phyloP scores from a whole-genome alignment of 2,797 vertebrate species.

The Sylvilagus floridanus region DNA sequence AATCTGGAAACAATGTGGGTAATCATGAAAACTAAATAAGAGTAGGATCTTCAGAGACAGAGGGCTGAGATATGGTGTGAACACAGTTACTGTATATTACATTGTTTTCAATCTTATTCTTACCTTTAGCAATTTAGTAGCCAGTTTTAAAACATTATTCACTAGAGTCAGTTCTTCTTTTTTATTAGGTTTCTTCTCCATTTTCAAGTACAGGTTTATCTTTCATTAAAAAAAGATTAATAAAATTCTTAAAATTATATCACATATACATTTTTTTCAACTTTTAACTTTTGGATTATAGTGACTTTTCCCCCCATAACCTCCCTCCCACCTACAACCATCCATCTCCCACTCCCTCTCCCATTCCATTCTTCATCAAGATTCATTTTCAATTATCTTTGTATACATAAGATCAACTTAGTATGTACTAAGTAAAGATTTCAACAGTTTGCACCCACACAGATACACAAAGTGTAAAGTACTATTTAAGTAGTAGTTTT shows the following conservation, averaged over 20 bases:
- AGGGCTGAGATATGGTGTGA: background rate
- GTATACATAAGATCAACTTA: no score
- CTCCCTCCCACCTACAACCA: no score
- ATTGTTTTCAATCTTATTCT: constrained; percentile 62
- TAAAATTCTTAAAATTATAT: constrained; percentile 67
- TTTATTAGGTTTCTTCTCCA: constrained; percentile 99
- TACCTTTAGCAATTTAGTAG: constrained; percentile 98
- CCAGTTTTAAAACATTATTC: constrained; percentile 99
- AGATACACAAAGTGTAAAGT: no score
- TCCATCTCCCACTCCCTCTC: no score
- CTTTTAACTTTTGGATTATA: no score
- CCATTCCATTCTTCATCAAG: no score
- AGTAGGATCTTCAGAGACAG: background rate
- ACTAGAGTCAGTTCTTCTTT: constrained; percentile 98
- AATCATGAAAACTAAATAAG: constrained; percentile 17
- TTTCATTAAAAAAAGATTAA: constrained; percentile 82
- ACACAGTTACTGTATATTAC: background rate
- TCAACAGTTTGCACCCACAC: no score
- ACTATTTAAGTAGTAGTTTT: no score
- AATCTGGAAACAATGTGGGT: constrained; percentile 22
- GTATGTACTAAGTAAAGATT: no score
- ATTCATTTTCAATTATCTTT: no score
- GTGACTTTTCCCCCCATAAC: no score
- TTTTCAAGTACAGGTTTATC: constrained; percentile 99
- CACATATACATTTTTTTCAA: background rate